These are phyloP conservation scores for Phalacrocorax carbo DNA, from an alignment of 2,113 vertebrate species.

Conservation along the genomic window DNA sequence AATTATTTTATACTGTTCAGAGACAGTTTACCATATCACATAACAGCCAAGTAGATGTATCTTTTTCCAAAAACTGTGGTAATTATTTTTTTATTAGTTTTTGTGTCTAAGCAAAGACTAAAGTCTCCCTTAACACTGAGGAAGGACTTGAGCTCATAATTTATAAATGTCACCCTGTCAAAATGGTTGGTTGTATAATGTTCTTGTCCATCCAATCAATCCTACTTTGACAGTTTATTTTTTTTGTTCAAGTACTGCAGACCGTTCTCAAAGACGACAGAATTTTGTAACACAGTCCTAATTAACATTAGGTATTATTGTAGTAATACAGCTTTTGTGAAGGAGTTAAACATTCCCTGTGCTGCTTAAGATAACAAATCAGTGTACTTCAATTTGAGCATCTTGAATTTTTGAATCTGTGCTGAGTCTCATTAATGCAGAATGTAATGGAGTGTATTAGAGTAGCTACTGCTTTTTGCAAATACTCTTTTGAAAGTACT, in stretches of 20 bases:
- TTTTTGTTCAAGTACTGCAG: not conserved
- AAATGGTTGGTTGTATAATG: not conserved
- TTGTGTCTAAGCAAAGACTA: not conserved
- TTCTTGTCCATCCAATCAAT: not conserved
- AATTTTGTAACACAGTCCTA: not conserved
- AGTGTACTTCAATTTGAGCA: not conserved
- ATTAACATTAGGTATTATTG: not conserved
- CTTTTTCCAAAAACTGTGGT: not conserved
- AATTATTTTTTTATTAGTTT: not conserved
- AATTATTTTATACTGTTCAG: not conserved
- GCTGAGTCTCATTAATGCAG: not conserved
- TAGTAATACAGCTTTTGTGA: not conserved
- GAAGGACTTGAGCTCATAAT: not conserved
- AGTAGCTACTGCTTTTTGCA: not conserved
- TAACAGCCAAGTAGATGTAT: not conserved
- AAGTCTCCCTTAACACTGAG: not conserved
- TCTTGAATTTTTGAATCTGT: not conserved
- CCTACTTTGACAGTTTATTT: not conserved
- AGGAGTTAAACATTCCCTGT: not conserved
- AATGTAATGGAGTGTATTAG: not conserved
- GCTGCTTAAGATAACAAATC: not conserved
- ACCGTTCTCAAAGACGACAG: not conserved
- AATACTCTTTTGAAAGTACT: not conserved
- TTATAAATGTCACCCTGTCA: not conserved
- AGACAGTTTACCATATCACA: not conserved